A percentile compares a stretch with the other conserved stretches of the same genome.
phyloP scores from a whole-genome alignment of 1,140 invertebrate species.

The Tetranychus urticae region DNA sequence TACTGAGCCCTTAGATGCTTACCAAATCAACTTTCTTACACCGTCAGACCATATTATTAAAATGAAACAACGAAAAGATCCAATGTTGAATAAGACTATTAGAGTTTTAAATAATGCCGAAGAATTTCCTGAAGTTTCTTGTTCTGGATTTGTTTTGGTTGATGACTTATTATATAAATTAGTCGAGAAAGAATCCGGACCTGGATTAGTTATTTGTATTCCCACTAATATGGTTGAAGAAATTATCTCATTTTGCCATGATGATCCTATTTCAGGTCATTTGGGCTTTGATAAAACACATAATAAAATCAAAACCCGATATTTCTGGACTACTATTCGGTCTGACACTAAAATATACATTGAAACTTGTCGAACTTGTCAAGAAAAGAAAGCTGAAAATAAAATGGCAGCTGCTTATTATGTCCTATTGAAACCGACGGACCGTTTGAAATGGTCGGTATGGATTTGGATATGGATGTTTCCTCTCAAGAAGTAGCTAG shows the following conservation, averaged over 20 bases:
- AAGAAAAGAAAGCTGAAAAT: background rate
- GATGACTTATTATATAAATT: background rate
- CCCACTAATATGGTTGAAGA: background rate
- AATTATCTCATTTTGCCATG: background rate
- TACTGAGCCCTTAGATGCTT: background rate
- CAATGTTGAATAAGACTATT: background rate
- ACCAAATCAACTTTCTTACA: background rate
- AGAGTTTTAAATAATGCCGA: background rate
- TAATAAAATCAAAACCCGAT: background rate
- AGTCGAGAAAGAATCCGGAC: background rate
- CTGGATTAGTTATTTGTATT: background rate
- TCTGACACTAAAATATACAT: background rate
- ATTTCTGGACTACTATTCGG: background rate
- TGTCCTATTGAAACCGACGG: constrained; percentile 4
- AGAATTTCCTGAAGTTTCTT: background rate
- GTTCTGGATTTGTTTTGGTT: background rate
- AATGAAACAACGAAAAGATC: background rate
- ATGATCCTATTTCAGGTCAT: constrained; percentile 3
- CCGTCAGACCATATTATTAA: background rate
- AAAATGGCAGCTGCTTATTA: background rate
- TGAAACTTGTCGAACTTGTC: background rate
- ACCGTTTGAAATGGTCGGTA: constrained; percentile 13
- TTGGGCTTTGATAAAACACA: constrained; percentile 1
- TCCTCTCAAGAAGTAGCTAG: background rate
- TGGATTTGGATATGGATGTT: constrained; percentile 11